phyloP scores from a whole-genome alignment of 2,888 invertebrate species.

The Danaus chrysippus region DNA sequence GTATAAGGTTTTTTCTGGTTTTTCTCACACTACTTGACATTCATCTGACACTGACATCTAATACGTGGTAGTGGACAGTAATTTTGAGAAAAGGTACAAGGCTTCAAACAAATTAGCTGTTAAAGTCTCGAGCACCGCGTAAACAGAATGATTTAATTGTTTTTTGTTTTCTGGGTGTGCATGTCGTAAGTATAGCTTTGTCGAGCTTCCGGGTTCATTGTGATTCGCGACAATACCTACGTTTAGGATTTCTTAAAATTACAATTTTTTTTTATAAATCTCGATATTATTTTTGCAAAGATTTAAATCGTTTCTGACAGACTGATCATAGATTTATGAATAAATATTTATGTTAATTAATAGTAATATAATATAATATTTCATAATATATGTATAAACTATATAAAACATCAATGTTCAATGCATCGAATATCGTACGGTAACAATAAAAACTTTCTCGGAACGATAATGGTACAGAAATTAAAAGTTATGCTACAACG shows the following conservation, averaged over 20 bases:
- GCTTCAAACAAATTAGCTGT: constrained; percentile 56
- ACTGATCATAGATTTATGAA: no score
- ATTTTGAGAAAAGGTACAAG: constrained; percentile 60
- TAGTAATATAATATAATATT: no score
- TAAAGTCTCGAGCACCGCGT: constrained; percentile 53
- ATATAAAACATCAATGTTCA: no score
- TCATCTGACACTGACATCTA: constrained; percentile 54
- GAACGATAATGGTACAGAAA: no score
- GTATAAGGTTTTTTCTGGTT: constrained; percentile 49
- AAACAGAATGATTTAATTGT: constrained; percentile 41
- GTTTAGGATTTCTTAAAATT: neutral
- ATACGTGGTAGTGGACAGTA: constrained; percentile 54
- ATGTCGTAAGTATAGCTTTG: constrained; percentile 20
- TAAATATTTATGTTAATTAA: no score
- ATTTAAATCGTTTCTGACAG: no score
- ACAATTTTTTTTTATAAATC: neutral
- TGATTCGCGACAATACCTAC: neutral
- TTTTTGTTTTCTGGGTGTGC: constrained; percentile 19
- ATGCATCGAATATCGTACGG: no score
- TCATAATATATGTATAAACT: no score
- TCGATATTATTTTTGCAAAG: no score
- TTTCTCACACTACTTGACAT: constrained; percentile 63
- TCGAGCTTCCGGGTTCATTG: constrained; percentile 15
- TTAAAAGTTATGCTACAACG: no score
- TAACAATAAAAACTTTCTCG: no score